Evolutionary conservation across 2,888 invertebrate genomes (phyloP), one percentile per base, ranked within the genome.

Genomic region (Microctonus brassicae): DNA sequence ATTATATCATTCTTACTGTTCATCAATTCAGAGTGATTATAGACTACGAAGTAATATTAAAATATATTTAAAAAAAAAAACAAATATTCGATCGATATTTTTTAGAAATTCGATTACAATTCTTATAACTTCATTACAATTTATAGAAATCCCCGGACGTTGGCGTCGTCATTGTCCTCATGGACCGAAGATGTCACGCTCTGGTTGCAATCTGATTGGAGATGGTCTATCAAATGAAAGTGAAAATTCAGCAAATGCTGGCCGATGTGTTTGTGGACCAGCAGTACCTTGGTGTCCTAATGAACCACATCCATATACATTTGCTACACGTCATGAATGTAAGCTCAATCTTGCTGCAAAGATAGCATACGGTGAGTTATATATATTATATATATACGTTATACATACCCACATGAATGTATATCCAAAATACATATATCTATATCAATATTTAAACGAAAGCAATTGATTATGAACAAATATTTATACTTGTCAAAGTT

Each of bases 321-420:
- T 83, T 77, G 77, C 76, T 71, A 84, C 84, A 67, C 80, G 80
- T 34, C 86, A 82, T 78, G 87, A 86, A 76, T 87, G 87, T 81
- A 80, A 82, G 77, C 84, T 87, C 62, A 87, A 87, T 79, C 78
- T 87, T 70, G 83, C 80, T 13, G 86, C 85, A 11, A 86, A 87
- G 76, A 82, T 83, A 53, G 83, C 82, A 29, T 86, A 86, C 76
- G 86, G 87, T 86, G 74, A 78, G 82, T 71, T 29, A 20, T 33
- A 17, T 7, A 5, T 3, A 29, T 34, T 53, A 9, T 58, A n/a
- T n/a, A 33, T 34, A 5, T 62, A 47, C 9, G 61, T 60, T 69
- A 61, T 26, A 55, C 24, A 55, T 26, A 24, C 1, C 1, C 13
- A 11, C 13, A 33, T 58, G 20, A 11, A 42, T 42, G 10, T 10